phyloP scores from a whole-genome alignment of 1,140 invertebrate species.

The Acromyrmex charruanus region DNA sequence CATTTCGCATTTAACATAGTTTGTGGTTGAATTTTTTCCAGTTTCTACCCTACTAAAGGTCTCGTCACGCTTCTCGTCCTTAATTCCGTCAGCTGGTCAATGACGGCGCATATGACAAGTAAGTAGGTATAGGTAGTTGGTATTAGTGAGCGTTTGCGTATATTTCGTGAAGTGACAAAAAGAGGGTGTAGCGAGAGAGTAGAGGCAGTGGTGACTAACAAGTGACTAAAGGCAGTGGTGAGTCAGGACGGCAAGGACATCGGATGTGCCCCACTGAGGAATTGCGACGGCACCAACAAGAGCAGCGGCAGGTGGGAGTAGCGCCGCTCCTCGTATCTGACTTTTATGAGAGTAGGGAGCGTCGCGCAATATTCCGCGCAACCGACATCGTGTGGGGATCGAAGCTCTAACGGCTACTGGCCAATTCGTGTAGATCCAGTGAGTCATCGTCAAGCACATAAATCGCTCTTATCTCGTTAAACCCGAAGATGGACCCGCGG shows the following conservation, averaged over 20 bases:
- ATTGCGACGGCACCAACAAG: conserved; percentile 24
- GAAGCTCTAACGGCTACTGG: conserved; percentile 27
- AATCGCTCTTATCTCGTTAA: background rate
- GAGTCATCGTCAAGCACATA: conserved; percentile 23
- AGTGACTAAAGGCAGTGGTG: background rate
- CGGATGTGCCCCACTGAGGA: conserved; percentile 46
- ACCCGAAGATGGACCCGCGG: conserved; percentile 36
- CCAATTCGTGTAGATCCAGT: conserved; percentile 1
- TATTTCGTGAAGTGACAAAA: conserved; percentile 6
- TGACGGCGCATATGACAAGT: background rate
- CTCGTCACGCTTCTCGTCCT: background rate
- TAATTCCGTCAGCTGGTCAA: background rate
- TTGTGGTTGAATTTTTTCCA: background rate
- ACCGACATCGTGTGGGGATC: conserved; percentile 43
- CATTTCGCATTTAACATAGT: background rate
- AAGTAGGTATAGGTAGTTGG: background rate
- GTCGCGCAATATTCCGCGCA: conserved; percentile 51
- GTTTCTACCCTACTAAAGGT: background rate
- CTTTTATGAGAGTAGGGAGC: conserved; percentile 57
- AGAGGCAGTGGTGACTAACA: too few species aligned
- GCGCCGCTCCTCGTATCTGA: conserved; percentile 31
- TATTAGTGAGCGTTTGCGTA: background rate
- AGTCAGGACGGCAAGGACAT: conserved; percentile 43
- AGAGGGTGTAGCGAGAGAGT: background rate
- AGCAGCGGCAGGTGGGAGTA: conserved; percentile 51